A percentile compares a stretch with the other conserved stretches of the same genome.
Evolutionary conservation across 2,113 vertebrate genomes (phyloP).

Genomic region (Baryphthengus martii): DNA sequence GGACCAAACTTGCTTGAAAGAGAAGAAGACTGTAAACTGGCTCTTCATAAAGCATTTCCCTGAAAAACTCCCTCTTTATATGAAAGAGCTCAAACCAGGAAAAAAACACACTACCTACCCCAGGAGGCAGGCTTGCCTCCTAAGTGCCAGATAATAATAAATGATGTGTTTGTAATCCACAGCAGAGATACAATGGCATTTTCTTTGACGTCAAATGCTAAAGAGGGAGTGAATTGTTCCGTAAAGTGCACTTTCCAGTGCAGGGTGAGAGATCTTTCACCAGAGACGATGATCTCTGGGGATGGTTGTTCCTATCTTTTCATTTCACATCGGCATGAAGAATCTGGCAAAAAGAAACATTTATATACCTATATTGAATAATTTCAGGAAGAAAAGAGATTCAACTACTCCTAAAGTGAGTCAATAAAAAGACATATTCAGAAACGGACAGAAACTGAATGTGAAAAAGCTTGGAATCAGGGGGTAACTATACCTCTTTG

Average conservation of each 20-base stretch:
- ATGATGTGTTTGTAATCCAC: conserved; percentile 46
- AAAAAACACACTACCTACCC: background rate
- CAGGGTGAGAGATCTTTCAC: conserved; percentile 6
- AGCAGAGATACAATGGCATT: conserved; percentile 37
- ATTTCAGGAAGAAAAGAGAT: background rate
- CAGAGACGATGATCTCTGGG: background rate
- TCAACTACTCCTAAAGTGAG: background rate
- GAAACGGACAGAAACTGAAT: background rate
- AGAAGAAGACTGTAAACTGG: background rate
- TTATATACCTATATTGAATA: background rate
- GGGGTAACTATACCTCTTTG: background rate
- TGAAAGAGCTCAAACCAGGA: background rate
- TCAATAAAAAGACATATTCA: background rate
- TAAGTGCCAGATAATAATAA: conserved; percentile 19
- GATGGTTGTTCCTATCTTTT: background rate
- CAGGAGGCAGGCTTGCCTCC: conserved; percentile 14
- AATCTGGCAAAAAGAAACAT: background rate
- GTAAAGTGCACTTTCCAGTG: background rate
- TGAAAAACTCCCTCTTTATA: background rate
- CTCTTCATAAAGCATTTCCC: background rate
- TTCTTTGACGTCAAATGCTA: conserved; percentile 30
- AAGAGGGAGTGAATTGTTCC: background rate
- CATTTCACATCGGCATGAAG: background rate
- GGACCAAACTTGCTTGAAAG: background rate
- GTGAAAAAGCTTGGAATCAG: background rate